A percentile compares a stretch with the other conserved stretches of the same genome.
Conservation (phyloP, 2,113 vertebrate species). For the Formicarius rufipectus region DNA sequence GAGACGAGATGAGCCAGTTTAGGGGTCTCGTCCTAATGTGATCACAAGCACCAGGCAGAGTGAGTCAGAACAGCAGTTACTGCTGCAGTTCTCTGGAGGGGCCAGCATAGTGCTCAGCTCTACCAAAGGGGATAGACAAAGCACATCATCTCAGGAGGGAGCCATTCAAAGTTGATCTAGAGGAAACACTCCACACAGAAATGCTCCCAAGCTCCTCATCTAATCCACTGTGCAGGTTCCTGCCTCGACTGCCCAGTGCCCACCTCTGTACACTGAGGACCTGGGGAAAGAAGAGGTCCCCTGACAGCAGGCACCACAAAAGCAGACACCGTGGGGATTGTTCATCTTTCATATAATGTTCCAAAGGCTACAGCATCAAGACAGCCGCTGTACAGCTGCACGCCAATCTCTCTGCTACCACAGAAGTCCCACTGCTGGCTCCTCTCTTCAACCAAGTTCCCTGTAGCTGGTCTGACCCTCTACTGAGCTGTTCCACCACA, state of each 20-base stretch:
- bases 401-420: neutral
- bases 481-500: neutral
- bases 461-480: neutral
- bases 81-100: neutral
- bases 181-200: neutral
- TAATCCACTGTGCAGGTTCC: neutral
- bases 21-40: neutral
- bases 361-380: neutral
- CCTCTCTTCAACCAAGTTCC: neutral
- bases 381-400: neutral
- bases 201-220: neutral
- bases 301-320: neutral
- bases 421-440: neutral
- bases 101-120: neutral
- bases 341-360: neutral
- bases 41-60: neutral
- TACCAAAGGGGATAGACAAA: neutral
- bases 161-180: neutral
- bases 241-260: neutral
- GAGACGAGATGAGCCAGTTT: neutral
- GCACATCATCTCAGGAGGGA: neutral
- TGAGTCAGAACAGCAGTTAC: neutral
- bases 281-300: neutral
- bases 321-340: neutral
- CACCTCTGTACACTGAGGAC: rapidly evolving